Conservation (phyloP, 2,888 invertebrate genomes). For the Drosophila meridiana region DNA sequence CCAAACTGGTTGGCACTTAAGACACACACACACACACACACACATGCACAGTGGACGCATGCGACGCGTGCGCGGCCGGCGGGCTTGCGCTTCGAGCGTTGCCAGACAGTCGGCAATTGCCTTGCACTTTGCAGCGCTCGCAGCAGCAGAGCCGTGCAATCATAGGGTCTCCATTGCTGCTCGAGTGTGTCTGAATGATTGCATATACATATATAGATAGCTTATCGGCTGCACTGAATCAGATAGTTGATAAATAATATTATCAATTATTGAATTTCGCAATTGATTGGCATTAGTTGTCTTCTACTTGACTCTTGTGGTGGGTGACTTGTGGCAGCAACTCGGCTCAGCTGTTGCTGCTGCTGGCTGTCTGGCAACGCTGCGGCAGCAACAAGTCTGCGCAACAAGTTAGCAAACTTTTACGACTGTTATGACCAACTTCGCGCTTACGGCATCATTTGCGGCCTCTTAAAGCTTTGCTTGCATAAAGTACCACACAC, state of each 20-base stretch:
- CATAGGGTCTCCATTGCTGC: background rate
- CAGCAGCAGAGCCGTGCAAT: background rate
- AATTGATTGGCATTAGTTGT: background rate
- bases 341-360: slow-evolving; percentile 3
- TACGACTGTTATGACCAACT: slow-evolving; percentile 76
- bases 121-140: background rate
- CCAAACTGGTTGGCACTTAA: slow-evolving; percentile 60
- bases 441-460: slow-evolving; percentile 73
- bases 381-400: slow-evolving; percentile 52
- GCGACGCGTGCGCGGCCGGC: slow-evolving; percentile 52
- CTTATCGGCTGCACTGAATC: slow-evolving; percentile 27
- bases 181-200: slow-evolving; percentile 2
- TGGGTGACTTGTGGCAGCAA: background rate
- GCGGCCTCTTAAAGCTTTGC: slow-evolving; percentile 62
- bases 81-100: slow-evolving; percentile 20
- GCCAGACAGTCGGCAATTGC: slow-evolving; percentile 37
- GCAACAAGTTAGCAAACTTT: slow-evolving; percentile 77
- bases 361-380: slow-evolving; percentile 61
- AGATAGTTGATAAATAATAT: slow-evolving; percentile 1
- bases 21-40: slow-evolving; percentile 10
- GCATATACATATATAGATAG: background rate
- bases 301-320: background rate
- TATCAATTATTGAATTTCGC: background rate
- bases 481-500: slow-evolving; percentile 70
- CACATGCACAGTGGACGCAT: background rate